These are phyloP conservation scores for Gari tellinella DNA, from an alignment of 2,888 invertebrate species.

Conservation along the genomic window DNA sequence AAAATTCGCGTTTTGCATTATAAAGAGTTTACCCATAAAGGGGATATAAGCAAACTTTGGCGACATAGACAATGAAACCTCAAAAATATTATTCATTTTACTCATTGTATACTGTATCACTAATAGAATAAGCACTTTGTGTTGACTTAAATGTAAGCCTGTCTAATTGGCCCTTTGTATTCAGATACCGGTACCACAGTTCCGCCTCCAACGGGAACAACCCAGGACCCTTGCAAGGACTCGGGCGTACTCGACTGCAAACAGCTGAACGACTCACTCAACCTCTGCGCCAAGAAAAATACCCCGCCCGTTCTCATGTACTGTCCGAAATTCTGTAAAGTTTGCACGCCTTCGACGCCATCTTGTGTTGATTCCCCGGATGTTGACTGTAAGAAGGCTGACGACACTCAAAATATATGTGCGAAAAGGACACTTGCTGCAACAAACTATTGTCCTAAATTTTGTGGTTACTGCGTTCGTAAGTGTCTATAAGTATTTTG, in stretches of 20 bases:
- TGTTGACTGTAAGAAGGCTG: conserved; percentile 37
- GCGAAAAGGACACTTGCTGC: conserved; percentile 28
- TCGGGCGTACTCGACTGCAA: conserved; percentile 32
- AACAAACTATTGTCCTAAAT: conserved; percentile 30
- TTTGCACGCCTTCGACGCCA: conserved; percentile 22
- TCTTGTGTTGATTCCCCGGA: conserved; percentile 31
- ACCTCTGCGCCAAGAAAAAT: conserved; percentile 26
- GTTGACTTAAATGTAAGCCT: too few relatives aligned
- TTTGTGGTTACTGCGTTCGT: conserved; percentile 51
- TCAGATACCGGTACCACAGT: conserved; percentile 35
- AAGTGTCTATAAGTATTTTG: conserved; percentile 9
- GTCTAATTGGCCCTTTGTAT: too few relatives aligned
- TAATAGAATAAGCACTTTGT: too few relatives aligned
- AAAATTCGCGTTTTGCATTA: too few relatives aligned
- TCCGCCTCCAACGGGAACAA: conserved; percentile 31
- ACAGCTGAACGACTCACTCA: conserved; percentile 26
- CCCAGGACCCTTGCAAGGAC: conserved; percentile 44
- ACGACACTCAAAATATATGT: conserved; percentile 39
- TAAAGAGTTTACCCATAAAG: too few relatives aligned
- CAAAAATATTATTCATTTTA: too few relatives aligned
- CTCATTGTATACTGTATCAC: too few relatives aligned
- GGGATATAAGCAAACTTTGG: too few relatives aligned
- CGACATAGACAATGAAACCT: too few relatives aligned
- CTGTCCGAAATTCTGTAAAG: conserved; percentile 41
- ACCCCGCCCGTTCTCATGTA: conserved; percentile 34